Conservation (phyloP, 2,113 vertebrate species). For the Jaculus jaculus region DNA sequence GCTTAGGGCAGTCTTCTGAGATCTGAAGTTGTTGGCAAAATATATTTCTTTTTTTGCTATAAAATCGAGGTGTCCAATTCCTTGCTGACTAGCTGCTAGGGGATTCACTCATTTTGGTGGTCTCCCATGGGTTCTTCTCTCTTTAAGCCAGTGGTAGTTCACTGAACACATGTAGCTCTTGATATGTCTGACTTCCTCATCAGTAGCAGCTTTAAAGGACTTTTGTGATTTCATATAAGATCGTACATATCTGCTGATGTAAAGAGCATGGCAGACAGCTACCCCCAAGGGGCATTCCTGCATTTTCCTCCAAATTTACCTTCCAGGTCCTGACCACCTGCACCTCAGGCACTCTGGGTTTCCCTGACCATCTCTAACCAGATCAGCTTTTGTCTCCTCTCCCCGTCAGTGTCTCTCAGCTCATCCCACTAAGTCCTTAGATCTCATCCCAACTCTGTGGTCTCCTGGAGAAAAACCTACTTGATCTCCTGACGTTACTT, state of each 20-base stretch:
- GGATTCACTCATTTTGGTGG: neutral
- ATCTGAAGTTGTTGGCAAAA: neutral
- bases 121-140: neutral
- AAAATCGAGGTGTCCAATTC: neutral
- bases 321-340: rapidly evolving
- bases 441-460: neutral
- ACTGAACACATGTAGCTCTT: neutral
- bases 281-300: neutral
- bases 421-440: neutral
- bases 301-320: neutral
- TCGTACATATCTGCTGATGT: neutral
- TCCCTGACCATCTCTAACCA: neutral
- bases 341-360: neutral
- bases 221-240: neutral
- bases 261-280: neutral
- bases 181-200: neutral
- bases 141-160: neutral
- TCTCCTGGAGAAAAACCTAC: neutral
- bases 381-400: neutral
- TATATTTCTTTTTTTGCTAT: neutral
- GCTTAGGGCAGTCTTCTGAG: neutral
- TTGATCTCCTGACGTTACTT: neutral
- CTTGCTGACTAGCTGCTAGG: neutral
- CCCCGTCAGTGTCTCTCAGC: neutral
- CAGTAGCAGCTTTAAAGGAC: neutral